Conservation (phyloP, 2,113 vertebrate genomes). For the Noturus placidus region DNA sequence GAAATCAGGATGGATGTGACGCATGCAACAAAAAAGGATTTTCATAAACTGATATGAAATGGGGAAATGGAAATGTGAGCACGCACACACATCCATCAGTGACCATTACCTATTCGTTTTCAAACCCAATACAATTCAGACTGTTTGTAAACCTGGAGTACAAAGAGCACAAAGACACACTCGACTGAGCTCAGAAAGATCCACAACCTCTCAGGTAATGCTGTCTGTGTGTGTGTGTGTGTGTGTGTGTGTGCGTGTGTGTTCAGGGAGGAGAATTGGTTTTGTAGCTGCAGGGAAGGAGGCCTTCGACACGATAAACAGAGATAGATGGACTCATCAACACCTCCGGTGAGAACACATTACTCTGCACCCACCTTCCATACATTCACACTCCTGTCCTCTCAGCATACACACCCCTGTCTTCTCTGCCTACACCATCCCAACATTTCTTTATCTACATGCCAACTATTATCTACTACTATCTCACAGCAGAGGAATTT, state of each 20-base stretch:
- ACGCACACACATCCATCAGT: background rate
- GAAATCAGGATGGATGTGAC: background rate
- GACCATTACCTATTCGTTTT: background rate
- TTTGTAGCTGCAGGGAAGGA: conserved; percentile 39
- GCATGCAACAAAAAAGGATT: background rate
- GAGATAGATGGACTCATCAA: conserved; percentile 49
- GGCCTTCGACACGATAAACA: conserved; percentile 40
- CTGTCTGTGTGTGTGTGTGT: background rate
- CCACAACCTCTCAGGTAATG: conserved; percentile 40
- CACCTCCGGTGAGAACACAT: conserved; percentile 24
- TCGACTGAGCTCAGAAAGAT: conserved; percentile 41
- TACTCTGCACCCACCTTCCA: background rate
- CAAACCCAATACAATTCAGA: background rate
- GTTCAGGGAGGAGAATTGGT: conserved; percentile 32
- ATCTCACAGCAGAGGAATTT: background rate
- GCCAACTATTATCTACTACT: background rate
- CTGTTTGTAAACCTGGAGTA: conserved; percentile 5
- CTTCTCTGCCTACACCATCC: background rate
- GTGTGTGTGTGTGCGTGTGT: background rate
- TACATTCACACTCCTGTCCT: background rate
- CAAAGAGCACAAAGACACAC: conserved; percentile 19
- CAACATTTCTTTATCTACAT: background rate
- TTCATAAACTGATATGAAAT: background rate
- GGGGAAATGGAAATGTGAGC: background rate
- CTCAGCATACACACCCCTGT: background rate